Evolutionary conservation across 1,140 invertebrate genomes (phyloP).

Genomic region (Anastatus disparis): DNA sequence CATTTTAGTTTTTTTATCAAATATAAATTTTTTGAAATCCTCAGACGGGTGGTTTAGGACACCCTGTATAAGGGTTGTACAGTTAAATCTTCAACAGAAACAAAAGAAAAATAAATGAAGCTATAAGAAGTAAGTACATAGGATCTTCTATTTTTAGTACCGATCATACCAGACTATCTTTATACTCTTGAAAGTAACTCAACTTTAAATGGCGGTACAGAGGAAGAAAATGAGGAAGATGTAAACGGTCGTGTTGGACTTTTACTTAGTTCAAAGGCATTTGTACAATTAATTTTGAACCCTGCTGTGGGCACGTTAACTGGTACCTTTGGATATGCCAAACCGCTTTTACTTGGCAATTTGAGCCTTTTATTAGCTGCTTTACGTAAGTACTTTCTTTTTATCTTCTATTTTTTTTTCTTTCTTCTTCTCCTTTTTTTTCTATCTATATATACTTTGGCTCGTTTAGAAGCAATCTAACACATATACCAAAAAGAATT

Average conservation of each 20-base stretch:
- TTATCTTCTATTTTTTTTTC: neutral
- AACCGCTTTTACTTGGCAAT: slow-evolving; percentile 86
- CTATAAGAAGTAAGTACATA: no score
- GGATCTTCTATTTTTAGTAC: slow-evolving; percentile 73
- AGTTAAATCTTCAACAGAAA: no score
- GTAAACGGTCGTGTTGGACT: slow-evolving; percentile 84
- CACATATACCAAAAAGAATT: no score
- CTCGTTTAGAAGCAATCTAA: no score
- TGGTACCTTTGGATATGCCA: slow-evolving; percentile 77
- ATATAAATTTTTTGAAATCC: no score
- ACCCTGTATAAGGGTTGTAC: no score
- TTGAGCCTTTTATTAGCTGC: slow-evolving; percentile 83
- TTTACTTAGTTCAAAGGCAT: slow-evolving; percentile 86
- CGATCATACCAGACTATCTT: slow-evolving; percentile 86
- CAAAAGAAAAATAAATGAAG: no score
- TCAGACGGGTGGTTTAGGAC: no score
- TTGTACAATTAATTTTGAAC: slow-evolving; percentile 87
- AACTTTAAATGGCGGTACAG: slow-evolving; percentile 51
- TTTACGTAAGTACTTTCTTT: slow-evolving; percentile 75
- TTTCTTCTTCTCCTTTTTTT: neutral
- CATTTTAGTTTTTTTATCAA: no score
- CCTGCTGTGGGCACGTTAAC: slow-evolving; percentile 82
- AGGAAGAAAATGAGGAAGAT: slow-evolving; percentile 63
- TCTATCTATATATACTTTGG: neutral
- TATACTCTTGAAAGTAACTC: slow-evolving; percentile 69